A percentile compares a stretch with the other conserved stretches of the same genome.
Conservation (phyloP, 2,797 vertebrate species). For the Cygnus olor region DNA sequence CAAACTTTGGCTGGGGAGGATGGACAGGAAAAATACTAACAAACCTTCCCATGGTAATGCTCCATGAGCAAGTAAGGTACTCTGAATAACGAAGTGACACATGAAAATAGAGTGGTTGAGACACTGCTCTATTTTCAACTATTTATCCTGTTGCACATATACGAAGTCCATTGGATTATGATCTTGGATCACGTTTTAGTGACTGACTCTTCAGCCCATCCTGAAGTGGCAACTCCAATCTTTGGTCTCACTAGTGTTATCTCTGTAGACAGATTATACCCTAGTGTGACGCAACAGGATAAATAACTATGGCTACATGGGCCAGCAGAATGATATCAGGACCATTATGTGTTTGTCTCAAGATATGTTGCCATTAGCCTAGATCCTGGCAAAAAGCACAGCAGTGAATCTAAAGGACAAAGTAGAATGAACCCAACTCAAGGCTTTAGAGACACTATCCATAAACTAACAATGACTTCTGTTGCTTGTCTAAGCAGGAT, state of each 20-base stretch:
- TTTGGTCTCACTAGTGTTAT: no score
- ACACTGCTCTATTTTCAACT: not conserved
- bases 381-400: not conserved
- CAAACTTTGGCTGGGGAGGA: not conserved
- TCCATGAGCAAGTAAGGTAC: not conserved
- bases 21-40: not conserved
- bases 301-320: rapidly evolving
- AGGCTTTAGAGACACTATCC: not conserved
- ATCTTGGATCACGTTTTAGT: no score
- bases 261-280: no score
- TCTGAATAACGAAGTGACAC: not conserved
- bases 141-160: no score
- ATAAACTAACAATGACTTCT: not conserved
- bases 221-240: no score
- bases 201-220: no score
- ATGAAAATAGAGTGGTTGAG: not conserved
- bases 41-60: not conserved
- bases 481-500: not conserved
- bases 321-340: not conserved
- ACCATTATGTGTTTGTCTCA: not conserved
- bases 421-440: rapidly evolving
- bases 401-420: not conserved
- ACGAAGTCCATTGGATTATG: no score
- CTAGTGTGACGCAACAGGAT: not conserved
- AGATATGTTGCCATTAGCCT: rapidly evolving